Percentiles rank a stretch among this genome's conserved stretches.
phyloP scores from a whole-genome alignment of 2,797 vertebrate genomes.

The Setipinna tenuifilis region DNA sequence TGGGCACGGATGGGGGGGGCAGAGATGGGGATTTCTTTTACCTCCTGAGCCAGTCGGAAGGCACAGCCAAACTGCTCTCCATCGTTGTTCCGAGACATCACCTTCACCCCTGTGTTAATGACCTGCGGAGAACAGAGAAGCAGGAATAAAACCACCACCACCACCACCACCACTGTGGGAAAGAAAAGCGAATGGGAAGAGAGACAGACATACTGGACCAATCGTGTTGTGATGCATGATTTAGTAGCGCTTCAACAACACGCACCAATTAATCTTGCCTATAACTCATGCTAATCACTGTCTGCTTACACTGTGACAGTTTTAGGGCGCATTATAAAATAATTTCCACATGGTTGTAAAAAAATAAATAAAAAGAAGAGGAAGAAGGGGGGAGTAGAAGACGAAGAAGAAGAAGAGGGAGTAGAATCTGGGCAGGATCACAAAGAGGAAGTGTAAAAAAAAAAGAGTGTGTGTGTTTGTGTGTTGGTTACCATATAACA shows the following conservation, averaged over 20 bases:
- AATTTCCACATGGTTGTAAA: not conserved
- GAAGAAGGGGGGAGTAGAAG: too few relatives aligned
- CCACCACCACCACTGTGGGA: too few relatives aligned
- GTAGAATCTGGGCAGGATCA: not conserved
- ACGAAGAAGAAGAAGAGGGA: too few relatives aligned
- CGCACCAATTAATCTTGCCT: not conserved
- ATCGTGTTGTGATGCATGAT: not conserved
- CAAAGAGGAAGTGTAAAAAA: not conserved
- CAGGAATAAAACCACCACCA: not conserved
- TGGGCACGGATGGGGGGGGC: too few relatives aligned
- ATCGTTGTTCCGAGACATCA: slow-evolving; percentile 93
- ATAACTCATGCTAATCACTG: not conserved
- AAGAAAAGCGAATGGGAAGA: not conserved
- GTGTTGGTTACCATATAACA: not conserved
- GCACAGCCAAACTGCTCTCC: slow-evolving; percentile 95
- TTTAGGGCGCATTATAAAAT: not conserved
- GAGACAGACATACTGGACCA: not conserved
- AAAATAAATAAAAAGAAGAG: not conserved
- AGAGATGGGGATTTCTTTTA: slow-evolving; percentile 57
- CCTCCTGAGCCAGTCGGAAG: slow-evolving; percentile 97
- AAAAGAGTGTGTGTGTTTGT: not conserved
- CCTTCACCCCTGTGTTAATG: slow-evolving; percentile 97
- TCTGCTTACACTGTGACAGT: not conserved
- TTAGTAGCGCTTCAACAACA: not conserved
- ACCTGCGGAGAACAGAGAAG: slow-evolving; percentile 73